These are phyloP conservation scores for Hetaerina titia DNA, from an alignment of 2,888 invertebrate genomes.

Conservation along the genomic window DNA sequence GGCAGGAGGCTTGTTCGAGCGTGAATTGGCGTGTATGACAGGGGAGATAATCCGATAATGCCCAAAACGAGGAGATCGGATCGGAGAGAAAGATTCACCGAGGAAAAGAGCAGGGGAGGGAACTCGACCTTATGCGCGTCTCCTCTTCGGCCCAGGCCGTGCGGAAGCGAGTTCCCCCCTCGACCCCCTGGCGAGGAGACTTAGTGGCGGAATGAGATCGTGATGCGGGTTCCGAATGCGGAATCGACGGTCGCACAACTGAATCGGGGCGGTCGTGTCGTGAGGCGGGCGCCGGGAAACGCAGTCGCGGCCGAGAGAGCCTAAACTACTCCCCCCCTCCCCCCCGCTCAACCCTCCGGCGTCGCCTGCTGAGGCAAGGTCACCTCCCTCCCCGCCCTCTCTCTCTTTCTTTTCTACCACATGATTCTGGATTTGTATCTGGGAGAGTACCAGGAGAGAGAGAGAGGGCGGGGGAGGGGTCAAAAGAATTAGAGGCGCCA, in stretches of 20 bases:
- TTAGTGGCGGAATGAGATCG: background rate
- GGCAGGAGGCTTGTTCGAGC: background rate
- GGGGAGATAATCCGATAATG: background rate
- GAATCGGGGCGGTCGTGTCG: background rate
- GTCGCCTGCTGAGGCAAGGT: background rate
- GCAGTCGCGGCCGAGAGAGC: background rate
- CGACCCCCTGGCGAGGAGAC: background rate
- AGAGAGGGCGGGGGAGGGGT: background rate
- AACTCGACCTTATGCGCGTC: background rate
- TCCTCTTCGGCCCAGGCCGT: background rate
- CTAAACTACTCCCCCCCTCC: background rate
- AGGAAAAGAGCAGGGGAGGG: background rate
- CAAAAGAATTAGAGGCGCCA: background rate
- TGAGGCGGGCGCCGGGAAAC: background rate
- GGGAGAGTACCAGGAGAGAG: background rate
- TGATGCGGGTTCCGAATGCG: slow-evolving; percentile 15
- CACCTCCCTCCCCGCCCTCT: background rate
- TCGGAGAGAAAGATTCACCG: background rate
- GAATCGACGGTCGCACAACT: background rate
- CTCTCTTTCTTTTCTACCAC: background rate
- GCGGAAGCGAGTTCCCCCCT: background rate
- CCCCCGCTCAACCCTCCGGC: background rate
- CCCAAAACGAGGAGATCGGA: background rate
- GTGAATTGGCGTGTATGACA: background rate
- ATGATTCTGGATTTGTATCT: background rate